Evolutionary conservation across 2,888 invertebrate species (phyloP), one percentile per base, ranked within the genome.

Genomic region (Cantharis rustica): DNA sequence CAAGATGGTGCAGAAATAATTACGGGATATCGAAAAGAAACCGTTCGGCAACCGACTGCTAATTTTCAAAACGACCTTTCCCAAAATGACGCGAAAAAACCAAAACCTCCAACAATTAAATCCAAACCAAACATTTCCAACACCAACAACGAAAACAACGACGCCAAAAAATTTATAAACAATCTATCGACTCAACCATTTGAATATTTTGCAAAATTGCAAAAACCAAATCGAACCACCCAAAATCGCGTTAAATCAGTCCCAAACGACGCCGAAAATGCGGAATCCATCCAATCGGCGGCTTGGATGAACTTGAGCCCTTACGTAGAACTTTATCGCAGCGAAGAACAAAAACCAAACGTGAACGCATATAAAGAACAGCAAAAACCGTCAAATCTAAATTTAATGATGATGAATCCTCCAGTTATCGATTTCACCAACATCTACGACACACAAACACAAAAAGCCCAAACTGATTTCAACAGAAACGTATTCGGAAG

Each of bases 361-460:
- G 11, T 15, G 17, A 15, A 23, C 17, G 62, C 15, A 9, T 66
- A 27, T 15, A 61, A 66, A 31, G 69, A 76, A 26, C 75, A 78
- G 68, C 10, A 31, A 68, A 61, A 70, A 61, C 71, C 78, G 11
- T 16, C 75, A 70, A 89, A 90, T 81, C 89, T 89, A 72, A 86
- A 86, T 0, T 87, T 86, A 0, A 89, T 89, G 9, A 79, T 90
- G 9, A 79, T 90, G 7, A 87, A 85, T 61, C 89, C 89, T 74
- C 89, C 89, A 82, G 88, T 88, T 1, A 90, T 90, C 78, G 90
- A 90, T 80, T 86, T 89, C 70, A 87, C 88, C 0, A 89, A 90
- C 76, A 89, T 87, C 0, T 83, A 89, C 71, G 82, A 84, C 10
- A 68, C 47, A 0, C 61, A 66, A 68, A 26, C 17, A 7, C 63